A percentile compares a stretch with the other conserved stretches of the same genome.
Conservation (phyloP, 2,113 vertebrate species). For the Anser cygnoides region DNA sequence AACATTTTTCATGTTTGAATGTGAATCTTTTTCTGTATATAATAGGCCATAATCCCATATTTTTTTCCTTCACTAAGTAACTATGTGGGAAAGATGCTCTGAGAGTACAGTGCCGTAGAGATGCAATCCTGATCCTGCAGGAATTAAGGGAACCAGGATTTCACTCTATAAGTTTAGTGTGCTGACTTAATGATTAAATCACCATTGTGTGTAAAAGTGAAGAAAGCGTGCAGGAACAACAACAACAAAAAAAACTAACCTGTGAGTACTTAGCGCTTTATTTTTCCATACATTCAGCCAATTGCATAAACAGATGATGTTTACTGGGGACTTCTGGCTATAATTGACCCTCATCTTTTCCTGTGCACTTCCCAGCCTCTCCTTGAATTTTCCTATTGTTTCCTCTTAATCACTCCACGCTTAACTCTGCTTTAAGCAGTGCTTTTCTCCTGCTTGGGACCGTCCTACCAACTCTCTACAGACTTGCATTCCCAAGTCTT, state of each 20-base stretch:
- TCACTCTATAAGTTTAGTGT: background rate
- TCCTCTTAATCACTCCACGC: background rate
- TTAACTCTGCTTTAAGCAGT: background rate
- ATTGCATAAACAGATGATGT: slow-evolving; percentile 59
- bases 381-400: slow-evolving; percentile 62
- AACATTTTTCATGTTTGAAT: background rate
- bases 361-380: slow-evolving; percentile 48
- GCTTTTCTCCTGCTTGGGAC: background rate
- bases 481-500: background rate
- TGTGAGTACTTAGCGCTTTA: background rate
- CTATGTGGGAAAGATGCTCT: background rate
- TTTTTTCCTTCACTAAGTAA: background rate
- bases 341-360: slow-evolving; percentile 63
- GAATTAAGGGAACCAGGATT: slow-evolving; percentile 17
- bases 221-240: background rate
- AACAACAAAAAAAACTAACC: background rate
- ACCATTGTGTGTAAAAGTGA: background rate
- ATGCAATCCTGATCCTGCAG: slow-evolving; percentile 14
- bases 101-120: background rate
- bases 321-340: slow-evolving; percentile 37
- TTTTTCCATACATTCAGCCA: slow-evolving; percentile 66
- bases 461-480: background rate
- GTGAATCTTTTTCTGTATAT: background rate
- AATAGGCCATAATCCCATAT: background rate
- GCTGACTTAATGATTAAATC: background rate